Percentiles rank a stretch among this genome's conserved stretches.
Evolutionary conservation across 92 coral and sea anemone genomes (phyloP).

Genomic region (Heteractis magnifica): DNA sequence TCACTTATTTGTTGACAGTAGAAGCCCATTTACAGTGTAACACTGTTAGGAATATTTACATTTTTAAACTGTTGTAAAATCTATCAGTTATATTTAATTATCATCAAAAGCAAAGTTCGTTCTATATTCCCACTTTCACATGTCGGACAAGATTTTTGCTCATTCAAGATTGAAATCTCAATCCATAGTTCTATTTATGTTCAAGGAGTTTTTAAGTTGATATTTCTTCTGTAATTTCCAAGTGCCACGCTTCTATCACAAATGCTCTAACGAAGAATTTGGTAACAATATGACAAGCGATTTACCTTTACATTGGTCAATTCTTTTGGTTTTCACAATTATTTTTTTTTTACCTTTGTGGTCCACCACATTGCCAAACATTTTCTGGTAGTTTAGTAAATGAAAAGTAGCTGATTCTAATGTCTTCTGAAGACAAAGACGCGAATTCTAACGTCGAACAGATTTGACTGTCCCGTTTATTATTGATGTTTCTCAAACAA

Average conservation of each 20-base stretch:
- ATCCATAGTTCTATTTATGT: not conserved
- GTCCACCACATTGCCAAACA: not conserved
- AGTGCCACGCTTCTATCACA: not conserved
- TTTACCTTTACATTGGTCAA: not conserved
- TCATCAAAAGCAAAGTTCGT: not conserved
- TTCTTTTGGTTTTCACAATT: not conserved
- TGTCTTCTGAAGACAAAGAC: not conserved
- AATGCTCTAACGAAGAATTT: not conserved
- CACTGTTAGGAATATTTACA: not conserved
- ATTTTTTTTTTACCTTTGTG: not conserved
- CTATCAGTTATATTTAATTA: not conserved
- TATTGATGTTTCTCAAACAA: not conserved
- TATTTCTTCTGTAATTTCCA: not conserved
- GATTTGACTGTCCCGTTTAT: no score
- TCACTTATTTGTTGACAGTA: not conserved
- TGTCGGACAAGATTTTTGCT: not conserved
- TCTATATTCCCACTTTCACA: not conserved
- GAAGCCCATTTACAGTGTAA: not conserved
- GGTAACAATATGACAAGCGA: not conserved
- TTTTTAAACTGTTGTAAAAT: not conserved
- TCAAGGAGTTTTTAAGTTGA: not conserved
- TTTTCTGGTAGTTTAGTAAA: not conserved
- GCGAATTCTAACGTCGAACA: not conserved
- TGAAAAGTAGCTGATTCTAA: not conserved
- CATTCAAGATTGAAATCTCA: not conserved